A percentile compares a stretch with the other conserved stretches of the same genome.
phyloP scores from a whole-genome alignment of 2,797 vertebrate species.

The Vespertilio murinus region DNA sequence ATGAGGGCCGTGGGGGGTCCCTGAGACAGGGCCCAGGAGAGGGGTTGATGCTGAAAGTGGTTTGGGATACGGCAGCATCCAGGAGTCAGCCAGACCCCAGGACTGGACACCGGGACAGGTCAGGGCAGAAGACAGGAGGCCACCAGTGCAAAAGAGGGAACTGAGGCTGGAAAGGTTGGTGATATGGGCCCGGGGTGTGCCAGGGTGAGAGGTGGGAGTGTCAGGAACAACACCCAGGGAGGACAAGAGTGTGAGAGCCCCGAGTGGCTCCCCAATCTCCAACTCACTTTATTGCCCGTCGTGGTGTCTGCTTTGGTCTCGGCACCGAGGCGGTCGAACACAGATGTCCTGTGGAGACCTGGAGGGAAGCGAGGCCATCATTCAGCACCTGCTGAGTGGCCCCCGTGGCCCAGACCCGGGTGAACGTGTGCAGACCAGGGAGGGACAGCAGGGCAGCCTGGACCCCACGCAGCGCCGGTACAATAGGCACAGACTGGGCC shows the following conservation, averaged over 20 bases:
- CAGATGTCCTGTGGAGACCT: constrained; percentile 91
- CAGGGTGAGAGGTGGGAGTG: rapidly evolving
- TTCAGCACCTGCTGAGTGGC: background rate
- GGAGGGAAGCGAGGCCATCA: background rate
- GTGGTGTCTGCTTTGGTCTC: constrained; percentile 89
- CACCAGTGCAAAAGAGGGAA: background rate
- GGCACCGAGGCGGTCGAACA: constrained; percentile 93
- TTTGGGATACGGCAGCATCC: background rate
- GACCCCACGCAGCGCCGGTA: background rate
- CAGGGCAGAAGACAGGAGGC: background rate
- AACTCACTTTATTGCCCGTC: constrained; percentile 86
- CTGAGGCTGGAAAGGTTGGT: background rate
- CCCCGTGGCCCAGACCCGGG: background rate
- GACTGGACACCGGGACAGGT: background rate
- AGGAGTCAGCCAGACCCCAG: background rate
- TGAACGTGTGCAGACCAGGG: background rate
- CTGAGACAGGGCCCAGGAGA: background rate
- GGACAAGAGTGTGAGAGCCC: background rate
- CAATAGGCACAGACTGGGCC: background rate
- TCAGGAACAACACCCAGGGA: background rate
- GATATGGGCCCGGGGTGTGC: rapidly evolving
- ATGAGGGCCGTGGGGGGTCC: background rate
- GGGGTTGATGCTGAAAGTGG: background rate
- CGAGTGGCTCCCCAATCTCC: rapidly evolving
- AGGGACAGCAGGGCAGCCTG: background rate